A percentile compares a stretch with the other conserved stretches of the same genome.
Evolutionary conservation across 1,140 invertebrate genomes (phyloP).

Genomic region (Neuroterus valhalla): DNA sequence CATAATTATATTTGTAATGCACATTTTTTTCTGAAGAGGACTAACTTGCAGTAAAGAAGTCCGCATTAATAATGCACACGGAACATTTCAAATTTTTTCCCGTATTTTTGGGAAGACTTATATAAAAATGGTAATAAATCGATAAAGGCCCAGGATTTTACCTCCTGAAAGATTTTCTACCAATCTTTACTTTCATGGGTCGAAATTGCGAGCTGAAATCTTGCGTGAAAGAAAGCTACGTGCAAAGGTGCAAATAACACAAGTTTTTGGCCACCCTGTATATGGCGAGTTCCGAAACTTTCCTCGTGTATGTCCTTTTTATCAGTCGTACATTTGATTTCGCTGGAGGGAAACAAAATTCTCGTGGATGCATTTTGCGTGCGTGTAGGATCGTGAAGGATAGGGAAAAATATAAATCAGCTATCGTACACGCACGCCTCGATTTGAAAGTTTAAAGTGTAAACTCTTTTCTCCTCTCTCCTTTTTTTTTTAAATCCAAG

Average conservation of each 20-base stretch:
- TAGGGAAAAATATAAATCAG: neutral
- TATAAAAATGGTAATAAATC: neutral
- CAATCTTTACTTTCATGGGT: neutral
- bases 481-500: conserved; percentile 39
- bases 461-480: neutral
- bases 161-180: neutral
- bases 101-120: no score
- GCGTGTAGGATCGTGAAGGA: conserved; percentile 11
- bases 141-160: neutral
- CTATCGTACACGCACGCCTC: neutral
- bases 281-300: conserved; percentile 21
- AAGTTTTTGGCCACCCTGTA: conserved; percentile 17
- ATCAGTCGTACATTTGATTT: conserved; percentile 9
- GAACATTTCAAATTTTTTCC: no score
- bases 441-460: neutral
- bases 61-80: no score
- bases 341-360: neutral
- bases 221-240: neutral
- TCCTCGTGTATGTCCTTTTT: conserved; percentile 18
- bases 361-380: neutral
- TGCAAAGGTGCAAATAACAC: neutral
- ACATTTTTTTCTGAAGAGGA: no score
- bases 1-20: no score
- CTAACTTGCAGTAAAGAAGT: no score
- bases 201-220: neutral